A percentile compares a stretch with the other conserved stretches of the same genome.
Conservation (phyloP, 2,113 vertebrate species). For the Sarotherodon lohbergeri region DNA sequence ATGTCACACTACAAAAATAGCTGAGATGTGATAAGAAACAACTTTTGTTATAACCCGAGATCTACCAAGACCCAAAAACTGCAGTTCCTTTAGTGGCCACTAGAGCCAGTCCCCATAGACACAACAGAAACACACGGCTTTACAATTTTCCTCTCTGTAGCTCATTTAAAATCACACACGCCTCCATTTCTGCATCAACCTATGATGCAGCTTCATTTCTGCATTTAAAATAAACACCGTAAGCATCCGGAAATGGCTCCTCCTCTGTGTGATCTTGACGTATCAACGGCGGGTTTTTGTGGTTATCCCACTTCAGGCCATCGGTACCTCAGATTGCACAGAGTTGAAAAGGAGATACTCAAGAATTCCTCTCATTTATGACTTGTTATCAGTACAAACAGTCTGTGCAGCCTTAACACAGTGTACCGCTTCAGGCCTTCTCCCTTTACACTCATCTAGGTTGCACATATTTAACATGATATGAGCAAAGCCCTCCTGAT, state of each 20-base stretch:
- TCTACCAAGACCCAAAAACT: neutral
- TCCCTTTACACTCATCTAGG: neutral
- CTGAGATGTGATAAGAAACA: neutral
- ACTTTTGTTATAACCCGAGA: neutral
- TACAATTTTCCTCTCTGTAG: too few species aligned
- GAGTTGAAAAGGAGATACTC: neutral
- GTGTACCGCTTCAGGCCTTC: neutral
- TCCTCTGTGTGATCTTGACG: too few species aligned
- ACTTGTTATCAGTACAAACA: neutral
- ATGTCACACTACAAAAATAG: fast-evolving
- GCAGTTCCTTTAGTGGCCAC: neutral
- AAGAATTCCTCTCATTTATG: neutral
- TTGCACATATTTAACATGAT: neutral
- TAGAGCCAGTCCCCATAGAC: neutral
- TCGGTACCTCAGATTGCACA: neutral
- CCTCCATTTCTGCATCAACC: too few species aligned
- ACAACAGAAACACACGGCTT: too few species aligned
- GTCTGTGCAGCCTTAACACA: too few species aligned
- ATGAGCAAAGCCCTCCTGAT: fast-evolving
- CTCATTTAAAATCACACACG: too few species aligned
- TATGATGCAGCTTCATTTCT: too few species aligned
- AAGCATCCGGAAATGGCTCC: too few species aligned
- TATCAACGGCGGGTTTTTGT: too few species aligned
- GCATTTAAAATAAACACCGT: too few species aligned
- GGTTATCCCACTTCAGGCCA: too few species aligned